phyloP scores from a whole-genome alignment of 2,797 vertebrate genomes.

The Odontamblyopus lacepedii region DNA sequence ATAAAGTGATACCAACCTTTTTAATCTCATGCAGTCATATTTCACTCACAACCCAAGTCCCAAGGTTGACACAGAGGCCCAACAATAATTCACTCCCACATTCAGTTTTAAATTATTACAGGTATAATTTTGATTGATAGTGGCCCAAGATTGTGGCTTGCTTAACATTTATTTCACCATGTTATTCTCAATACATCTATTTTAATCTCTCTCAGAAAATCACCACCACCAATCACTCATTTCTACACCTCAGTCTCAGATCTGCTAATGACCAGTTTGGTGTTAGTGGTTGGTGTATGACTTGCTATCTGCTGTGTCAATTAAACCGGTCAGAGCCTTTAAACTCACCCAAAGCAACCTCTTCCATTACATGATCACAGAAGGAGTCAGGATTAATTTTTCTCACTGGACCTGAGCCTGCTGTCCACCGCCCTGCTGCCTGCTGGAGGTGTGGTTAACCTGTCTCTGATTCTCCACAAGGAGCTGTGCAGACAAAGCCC shows the following conservation, averaged over 20 bases:
- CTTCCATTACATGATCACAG: conserved; percentile 22
- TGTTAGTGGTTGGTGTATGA: not conserved
- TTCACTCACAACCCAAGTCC: no score
- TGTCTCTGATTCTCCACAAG: conserved; percentile 34
- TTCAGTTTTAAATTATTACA: no score
- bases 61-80: no score
- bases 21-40: not conserved
- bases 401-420: conserved; percentile 1
- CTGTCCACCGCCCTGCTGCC: conserved; percentile 15
- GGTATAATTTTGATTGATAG: not conserved
- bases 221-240: not conserved
- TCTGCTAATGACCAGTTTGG: not conserved
- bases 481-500: conserved; percentile 37
- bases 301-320: not conserved
- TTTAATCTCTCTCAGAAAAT: not conserved
- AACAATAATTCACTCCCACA: no score
- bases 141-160: no score
- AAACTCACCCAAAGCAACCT: not conserved
- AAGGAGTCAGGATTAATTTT: conserved; percentile 4
- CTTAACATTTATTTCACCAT: not conserved
- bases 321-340: conserved; percentile 4
- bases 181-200: not conserved
- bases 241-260: not conserved
- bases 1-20: not conserved
- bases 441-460: conserved; percentile 34